Percentiles rank a stretch among this genome's conserved stretches.
phyloP scores from a whole-genome alignment of 2,113 vertebrate species.

The Pionites leucogaster region DNA sequence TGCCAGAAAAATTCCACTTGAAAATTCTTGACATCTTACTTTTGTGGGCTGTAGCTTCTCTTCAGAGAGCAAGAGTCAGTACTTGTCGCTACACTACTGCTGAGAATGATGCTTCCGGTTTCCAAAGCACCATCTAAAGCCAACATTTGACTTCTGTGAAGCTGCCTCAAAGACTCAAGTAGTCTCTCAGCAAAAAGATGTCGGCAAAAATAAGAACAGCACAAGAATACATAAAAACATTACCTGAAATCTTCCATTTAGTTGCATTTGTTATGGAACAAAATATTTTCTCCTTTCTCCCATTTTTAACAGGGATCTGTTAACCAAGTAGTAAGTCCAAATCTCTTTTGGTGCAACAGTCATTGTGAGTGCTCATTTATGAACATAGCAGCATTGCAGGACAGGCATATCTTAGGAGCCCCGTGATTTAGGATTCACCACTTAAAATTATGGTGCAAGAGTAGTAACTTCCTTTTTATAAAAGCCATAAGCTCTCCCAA shows the following conservation, averaged over 20 bases:
- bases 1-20: not conserved
- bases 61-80: not conserved
- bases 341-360: not conserved
- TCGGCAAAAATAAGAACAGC: not conserved
- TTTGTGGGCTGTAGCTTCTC: not conserved
- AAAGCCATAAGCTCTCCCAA: not conserved
- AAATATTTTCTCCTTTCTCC: not conserved
- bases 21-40: not conserved
- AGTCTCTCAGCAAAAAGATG: not conserved
- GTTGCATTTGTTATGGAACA: not conserved
- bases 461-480: not conserved
- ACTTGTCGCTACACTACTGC: not conserved
- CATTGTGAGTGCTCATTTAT: not conserved
- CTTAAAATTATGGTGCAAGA: not conserved
- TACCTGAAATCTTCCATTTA: not conserved
- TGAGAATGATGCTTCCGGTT: not conserved
- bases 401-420: not conserved
- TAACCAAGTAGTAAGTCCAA: not conserved
- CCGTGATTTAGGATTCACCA: not conserved
- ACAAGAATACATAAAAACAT: not conserved
- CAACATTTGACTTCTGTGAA: not conserved
- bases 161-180: slow-evolving; percentile 5
- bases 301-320: not conserved
- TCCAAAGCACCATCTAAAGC: slow-evolving; percentile 17
- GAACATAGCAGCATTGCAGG: not conserved